Percentiles rank a stretch among this genome's conserved stretches.
phyloP scores from a whole-genome alignment of 2,888 invertebrate genomes.

The Horisme vitalbata region DNA sequence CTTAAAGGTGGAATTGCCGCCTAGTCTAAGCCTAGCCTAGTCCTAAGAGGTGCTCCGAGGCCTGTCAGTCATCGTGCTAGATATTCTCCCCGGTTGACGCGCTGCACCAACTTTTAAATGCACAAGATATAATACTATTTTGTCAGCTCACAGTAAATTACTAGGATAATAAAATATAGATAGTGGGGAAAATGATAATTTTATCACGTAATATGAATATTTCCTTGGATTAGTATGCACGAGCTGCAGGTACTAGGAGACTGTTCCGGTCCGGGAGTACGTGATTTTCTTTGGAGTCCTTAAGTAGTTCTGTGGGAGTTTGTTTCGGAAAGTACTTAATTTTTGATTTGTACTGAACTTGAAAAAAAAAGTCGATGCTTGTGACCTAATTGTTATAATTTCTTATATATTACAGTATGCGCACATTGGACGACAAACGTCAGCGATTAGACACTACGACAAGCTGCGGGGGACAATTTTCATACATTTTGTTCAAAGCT shows the following conservation, averaged over 20 bases:
- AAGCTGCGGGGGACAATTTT: too few relatives aligned
- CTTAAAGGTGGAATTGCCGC: too few relatives aligned
- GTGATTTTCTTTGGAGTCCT: constrained; percentile 33
- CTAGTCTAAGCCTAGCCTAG: too few relatives aligned
- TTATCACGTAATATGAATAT: constrained; percentile 55
- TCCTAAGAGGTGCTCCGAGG: too few relatives aligned
- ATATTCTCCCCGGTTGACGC: too few relatives aligned
- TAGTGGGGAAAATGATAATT: constrained; percentile 42
- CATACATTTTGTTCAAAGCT: too few relatives aligned
- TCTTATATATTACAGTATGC: too few relatives aligned
- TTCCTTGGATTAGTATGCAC: constrained; percentile 53
- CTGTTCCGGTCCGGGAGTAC: constrained; percentile 37
- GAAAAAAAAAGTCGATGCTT: background rate
- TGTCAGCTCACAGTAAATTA: background rate
- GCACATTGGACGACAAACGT: too few relatives aligned
- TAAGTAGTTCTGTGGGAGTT: constrained; percentile 4
- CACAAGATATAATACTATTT: constrained; percentile 7
- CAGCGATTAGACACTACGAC: too few relatives aligned
- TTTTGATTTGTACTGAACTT: background rate
- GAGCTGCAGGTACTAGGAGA: constrained; percentile 39
- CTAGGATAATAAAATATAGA: constrained; percentile 16
- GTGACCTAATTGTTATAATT: too few relatives aligned
- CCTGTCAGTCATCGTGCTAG: too few relatives aligned
- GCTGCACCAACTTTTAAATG: too few relatives aligned
- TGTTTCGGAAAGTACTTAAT: constrained; percentile 3